A percentile compares a stretch with the other conserved stretches of the same genome.
Evolutionary conservation across 2,797 vertebrate genomes (phyloP).

Genomic region (Pelodytes ibericus): DNA sequence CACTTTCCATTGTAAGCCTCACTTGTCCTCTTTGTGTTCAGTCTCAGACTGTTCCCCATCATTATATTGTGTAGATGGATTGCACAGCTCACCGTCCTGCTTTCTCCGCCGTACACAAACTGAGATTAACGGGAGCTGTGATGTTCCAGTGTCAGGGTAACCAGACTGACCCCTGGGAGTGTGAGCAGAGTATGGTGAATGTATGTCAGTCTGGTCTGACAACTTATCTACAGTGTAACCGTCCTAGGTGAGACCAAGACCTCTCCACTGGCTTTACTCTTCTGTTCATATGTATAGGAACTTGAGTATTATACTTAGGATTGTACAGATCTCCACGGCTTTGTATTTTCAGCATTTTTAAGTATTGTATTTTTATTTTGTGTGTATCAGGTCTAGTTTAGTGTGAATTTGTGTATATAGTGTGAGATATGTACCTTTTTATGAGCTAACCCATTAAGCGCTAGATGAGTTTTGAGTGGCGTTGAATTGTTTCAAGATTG

Average conservation of each 20-base stretch:
- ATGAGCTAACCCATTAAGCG: too few relatives aligned
- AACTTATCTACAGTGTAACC: constrained; percentile 45
- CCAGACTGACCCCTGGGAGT: constrained; percentile 26
- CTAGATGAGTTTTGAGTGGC: too few relatives aligned
- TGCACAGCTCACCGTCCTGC: constrained; percentile 20
- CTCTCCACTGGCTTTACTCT: too few relatives aligned
- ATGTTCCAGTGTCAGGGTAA: constrained; percentile 37
- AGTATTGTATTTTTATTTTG: too few relatives aligned
- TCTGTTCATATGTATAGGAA: too few relatives aligned
- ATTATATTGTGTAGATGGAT: constrained; percentile 12
- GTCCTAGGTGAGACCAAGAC: constrained; percentile 27
- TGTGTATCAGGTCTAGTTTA: too few relatives aligned
- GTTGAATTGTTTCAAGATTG: too few relatives aligned
- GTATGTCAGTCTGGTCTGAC: constrained; percentile 16
- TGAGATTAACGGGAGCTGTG: constrained; percentile 2
- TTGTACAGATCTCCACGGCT: too few relatives aligned
- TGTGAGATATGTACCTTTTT: too few relatives aligned
- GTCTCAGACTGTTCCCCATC: background rate
- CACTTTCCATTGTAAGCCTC: background rate
- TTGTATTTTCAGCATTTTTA: too few relatives aligned
- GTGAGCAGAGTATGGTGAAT: constrained; percentile 15
- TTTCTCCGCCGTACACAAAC: constrained; percentile 28
- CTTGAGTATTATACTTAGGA: too few relatives aligned
- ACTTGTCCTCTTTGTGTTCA: background rate
- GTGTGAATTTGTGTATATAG: too few relatives aligned